Evolutionary conservation across 2,113 vertebrate species (phyloP).

Genomic region (Poicephalus meyeri): DNA sequence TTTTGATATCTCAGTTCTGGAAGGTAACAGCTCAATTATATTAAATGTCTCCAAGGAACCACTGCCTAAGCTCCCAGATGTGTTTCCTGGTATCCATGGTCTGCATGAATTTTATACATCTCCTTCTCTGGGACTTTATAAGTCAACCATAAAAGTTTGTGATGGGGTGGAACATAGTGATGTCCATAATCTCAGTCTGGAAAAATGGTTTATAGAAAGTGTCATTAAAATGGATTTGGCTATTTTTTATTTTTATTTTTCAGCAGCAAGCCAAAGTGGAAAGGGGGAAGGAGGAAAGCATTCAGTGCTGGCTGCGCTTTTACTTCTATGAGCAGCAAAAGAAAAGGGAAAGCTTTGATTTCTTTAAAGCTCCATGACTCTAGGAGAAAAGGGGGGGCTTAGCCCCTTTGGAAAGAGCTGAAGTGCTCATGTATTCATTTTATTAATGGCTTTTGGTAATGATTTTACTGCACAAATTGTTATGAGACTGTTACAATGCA

Average conservation of each 20-base stretch:
- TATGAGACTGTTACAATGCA: constrained; percentile 58
- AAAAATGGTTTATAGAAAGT: constrained; percentile 56
- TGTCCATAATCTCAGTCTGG: constrained; percentile 43
- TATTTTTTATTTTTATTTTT: constrained; percentile 54
- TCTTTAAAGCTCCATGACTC: neutral
- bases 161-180: constrained; percentile 30
- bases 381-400: neutral
- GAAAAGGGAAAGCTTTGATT: neutral
- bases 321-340: neutral
- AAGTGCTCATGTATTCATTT: constrained; percentile 29
- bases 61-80: neutral
- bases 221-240: constrained; percentile 47
- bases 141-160: constrained; percentile 55
- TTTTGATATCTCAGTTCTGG: neutral
- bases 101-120: constrained; percentile 43
- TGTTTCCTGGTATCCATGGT: neutral
- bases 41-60: neutral
- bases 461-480: constrained; percentile 58
- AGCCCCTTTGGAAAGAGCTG: constrained; percentile 43
- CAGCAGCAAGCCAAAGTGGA: neutral
- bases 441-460: constrained; percentile 61
- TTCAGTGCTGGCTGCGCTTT: neutral
- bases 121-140: constrained; percentile 50
- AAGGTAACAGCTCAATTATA: neutral
- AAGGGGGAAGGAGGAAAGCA: neutral